Conservation (phyloP, 1,140 invertebrate species). For the Holotrichia oblita region DNA sequence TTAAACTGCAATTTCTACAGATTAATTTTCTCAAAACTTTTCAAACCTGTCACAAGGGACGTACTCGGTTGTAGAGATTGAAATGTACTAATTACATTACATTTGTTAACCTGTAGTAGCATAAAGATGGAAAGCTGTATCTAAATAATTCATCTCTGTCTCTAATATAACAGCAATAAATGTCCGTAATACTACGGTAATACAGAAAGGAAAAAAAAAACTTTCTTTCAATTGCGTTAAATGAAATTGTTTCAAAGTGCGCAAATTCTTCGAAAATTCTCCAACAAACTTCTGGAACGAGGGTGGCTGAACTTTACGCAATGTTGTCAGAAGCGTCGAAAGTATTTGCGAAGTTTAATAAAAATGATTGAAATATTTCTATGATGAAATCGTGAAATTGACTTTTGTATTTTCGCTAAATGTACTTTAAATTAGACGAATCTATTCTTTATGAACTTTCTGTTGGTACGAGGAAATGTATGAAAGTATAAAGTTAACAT, state of each 20-base stretch:
- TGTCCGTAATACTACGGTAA: not conserved
- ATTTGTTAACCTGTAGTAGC: too few relatives aligned
- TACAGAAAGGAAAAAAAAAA: not conserved
- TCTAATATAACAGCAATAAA: not conserved
- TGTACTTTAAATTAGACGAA: too few relatives aligned
- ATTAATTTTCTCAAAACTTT: too few relatives aligned
- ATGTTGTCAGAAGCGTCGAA: not conserved
- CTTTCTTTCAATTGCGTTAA: slow-evolving; percentile 2
- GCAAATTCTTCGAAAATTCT: not conserved
- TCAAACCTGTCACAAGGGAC: too few relatives aligned
- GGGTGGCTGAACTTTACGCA: slow-evolving; percentile 21
- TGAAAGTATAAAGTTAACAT: too few relatives aligned
- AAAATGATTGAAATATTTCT: not conserved
- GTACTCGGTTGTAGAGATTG: too few relatives aligned
- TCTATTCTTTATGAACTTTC: too few relatives aligned
- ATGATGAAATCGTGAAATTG: not conserved
- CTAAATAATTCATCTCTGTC: not conserved
- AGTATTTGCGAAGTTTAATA: slow-evolving; percentile 14
- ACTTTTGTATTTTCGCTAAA: too few relatives aligned
- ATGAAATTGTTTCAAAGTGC: slow-evolving; percentile 17
- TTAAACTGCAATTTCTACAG: too few relatives aligned
- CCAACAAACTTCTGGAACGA: not conserved
- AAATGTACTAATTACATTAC: too few relatives aligned
- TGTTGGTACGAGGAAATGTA: too few relatives aligned
- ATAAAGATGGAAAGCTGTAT: too few relatives aligned